Conservation (phyloP, 2,113 vertebrate genomes). For the Crotophaga sulcirostris region DNA sequence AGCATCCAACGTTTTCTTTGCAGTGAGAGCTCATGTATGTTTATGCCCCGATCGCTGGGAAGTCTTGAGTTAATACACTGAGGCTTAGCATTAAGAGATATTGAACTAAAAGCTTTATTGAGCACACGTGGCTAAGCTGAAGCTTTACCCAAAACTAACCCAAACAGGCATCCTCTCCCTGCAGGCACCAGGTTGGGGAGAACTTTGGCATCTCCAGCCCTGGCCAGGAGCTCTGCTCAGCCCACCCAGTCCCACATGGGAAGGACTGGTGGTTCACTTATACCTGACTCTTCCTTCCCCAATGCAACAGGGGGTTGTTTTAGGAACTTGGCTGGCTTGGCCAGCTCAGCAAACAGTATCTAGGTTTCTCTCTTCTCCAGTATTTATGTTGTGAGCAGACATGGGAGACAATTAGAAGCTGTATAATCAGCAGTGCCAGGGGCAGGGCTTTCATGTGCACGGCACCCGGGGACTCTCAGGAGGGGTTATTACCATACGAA, state of each 20-base stretch:
- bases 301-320: neutral
- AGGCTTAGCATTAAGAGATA: conserved; percentile 29
- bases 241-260: rapidly evolving
- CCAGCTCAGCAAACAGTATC: conserved; percentile 17
- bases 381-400: conserved; percentile 32
- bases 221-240: neutral
- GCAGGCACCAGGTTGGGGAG: neutral
- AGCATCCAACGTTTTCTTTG: neutral
- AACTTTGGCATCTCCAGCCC: neutral
- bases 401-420: conserved; percentile 69
- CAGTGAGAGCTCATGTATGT: neutral
- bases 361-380: neutral
- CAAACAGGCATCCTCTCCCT: neutral
- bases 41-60: neutral
- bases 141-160: conserved; percentile 22
- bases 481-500: conserved; percentile 69
- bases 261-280: neutral
- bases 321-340: neutral
- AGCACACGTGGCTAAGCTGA: neutral
- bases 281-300: neutral
- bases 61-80: conserved; percentile 6
- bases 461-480: neutral
- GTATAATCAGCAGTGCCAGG: conserved; percentile 66
- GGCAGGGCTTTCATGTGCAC: conserved; percentile 58
- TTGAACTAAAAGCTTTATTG: conserved; percentile 40